Conservation (phyloP, 1,140 invertebrate species). For the Musca vetustissima region DNA sequence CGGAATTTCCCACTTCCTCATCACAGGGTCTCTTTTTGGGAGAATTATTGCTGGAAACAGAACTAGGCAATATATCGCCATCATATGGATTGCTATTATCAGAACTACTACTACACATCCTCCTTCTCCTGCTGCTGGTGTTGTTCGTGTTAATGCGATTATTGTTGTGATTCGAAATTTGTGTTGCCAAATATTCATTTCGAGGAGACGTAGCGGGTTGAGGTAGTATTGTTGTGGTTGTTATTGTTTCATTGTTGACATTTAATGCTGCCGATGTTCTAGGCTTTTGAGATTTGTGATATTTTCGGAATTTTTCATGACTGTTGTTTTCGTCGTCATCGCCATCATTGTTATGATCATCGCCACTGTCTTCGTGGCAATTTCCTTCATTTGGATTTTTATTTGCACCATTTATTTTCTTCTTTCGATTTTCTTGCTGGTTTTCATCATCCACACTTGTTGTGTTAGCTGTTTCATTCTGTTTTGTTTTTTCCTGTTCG, state of each 20-base stretch:
- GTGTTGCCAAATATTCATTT: neutral
- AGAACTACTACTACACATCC: neutral
- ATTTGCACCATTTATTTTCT: constrained; percentile 6
- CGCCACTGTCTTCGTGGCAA: too few species aligned
- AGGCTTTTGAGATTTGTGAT: constrained; percentile 4
- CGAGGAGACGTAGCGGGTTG: constrained; percentile 6
- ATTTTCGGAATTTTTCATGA: constrained; percentile 4
- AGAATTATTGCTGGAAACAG: neutral
- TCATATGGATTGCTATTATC: constrained; percentile 7
- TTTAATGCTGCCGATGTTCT: constrained; percentile 13
- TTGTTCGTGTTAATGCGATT: neutral
- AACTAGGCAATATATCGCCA: neutral
- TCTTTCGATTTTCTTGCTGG: neutral
- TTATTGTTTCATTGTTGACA: neutral
- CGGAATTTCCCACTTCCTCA: neutral
- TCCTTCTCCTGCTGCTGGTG: neutral
- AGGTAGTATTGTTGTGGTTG: constrained; percentile 25
- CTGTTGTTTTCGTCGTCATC: neutral
- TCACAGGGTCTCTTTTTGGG: constrained; percentile 1
- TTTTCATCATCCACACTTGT: neutral
- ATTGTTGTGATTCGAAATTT: constrained; percentile 12
- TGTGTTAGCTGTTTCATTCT: too few species aligned
- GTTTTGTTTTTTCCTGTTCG: neutral
- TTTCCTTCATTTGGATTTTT: neutral
- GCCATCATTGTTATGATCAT: neutral